Conservation (phyloP, 2,888 invertebrate genomes). For the Pheosia tremula region DNA sequence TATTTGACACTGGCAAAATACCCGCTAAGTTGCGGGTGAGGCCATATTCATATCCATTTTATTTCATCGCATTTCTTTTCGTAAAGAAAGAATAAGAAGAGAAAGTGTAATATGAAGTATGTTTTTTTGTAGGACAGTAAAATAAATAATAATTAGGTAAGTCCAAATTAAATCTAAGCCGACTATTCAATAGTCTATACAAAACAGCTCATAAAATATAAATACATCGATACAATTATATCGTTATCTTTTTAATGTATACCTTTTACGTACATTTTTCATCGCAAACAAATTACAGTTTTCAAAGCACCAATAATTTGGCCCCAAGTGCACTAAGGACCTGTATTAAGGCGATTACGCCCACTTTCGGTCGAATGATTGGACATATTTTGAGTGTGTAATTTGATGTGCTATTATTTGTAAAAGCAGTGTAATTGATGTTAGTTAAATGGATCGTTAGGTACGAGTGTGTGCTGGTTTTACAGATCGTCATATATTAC, state of each 20-base stretch:
- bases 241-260: constrained; percentile 40
- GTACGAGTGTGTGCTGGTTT: background rate
- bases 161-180: constrained; percentile 5
- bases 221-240: constrained; percentile 38
- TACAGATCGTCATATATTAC: background rate
- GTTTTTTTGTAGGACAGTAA: too few species aligned
- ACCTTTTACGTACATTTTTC: constrained; percentile 44
- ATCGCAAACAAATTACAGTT: constrained; percentile 68
- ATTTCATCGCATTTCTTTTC: too few species aligned
- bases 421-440: constrained; percentile 66
- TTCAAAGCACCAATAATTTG: constrained; percentile 69
- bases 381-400: constrained; percentile 70
- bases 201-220: constrained; percentile 31
- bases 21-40: too few species aligned
- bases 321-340: constrained; percentile 63
- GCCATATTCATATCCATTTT: too few species aligned
- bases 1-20: too few species aligned
- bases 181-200: constrained; percentile 26
- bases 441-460: constrained; percentile 41
- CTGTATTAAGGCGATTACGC: constrained; percentile 70
- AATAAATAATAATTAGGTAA: too few species aligned
- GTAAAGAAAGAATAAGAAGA: too few species aligned
- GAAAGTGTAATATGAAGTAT: too few species aligned
- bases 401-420: constrained; percentile 71
- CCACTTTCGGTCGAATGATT: constrained; percentile 72